A percentile compares a stretch with the other conserved stretches of the same genome.
These are phyloP conservation scores for Clanis bilineata DNA, from an alignment of 2,888 invertebrate genomes.

Conservation along the genomic window DNA sequence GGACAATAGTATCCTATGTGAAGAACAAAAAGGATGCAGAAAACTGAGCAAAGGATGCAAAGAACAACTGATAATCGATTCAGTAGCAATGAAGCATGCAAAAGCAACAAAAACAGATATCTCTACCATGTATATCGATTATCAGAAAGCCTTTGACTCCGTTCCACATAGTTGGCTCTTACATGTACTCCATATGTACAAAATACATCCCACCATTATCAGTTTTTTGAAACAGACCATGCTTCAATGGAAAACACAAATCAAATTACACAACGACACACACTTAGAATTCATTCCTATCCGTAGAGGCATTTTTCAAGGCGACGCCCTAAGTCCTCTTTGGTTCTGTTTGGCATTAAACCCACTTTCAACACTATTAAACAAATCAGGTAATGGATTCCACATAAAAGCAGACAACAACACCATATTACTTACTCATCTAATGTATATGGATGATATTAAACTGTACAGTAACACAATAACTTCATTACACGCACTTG, in stretches of 20 bases:
- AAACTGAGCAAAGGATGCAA: constrained; percentile 27
- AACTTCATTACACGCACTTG: constrained; percentile 2
- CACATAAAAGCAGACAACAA: background rate
- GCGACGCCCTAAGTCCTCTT: background rate
- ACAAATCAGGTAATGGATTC: background rate
- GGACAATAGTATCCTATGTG: constrained; percentile 26
- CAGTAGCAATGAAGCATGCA: background rate
- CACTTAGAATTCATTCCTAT: background rate
- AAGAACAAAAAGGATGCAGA: constrained; percentile 31
- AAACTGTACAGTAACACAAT: background rate
- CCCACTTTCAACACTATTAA: background rate
- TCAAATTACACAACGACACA: background rate
- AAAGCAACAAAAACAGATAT: too few species aligned
- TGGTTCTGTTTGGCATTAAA: constrained; percentile 9
- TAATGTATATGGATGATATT: constrained; percentile 7
- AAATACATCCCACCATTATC: background rate
- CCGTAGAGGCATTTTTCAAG: background rate
- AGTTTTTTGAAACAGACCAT: background rate
- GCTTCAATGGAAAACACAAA: background rate
- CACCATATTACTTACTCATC: background rate
- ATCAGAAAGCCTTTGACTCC: too few species aligned
- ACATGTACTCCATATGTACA: constrained; percentile 3
- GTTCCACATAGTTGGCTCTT: background rate
- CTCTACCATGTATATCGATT: too few species aligned
- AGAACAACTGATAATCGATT: constrained; percentile 28